Conservation (phyloP, 2,888 invertebrate species). For the Cetonia aurata region DNA sequence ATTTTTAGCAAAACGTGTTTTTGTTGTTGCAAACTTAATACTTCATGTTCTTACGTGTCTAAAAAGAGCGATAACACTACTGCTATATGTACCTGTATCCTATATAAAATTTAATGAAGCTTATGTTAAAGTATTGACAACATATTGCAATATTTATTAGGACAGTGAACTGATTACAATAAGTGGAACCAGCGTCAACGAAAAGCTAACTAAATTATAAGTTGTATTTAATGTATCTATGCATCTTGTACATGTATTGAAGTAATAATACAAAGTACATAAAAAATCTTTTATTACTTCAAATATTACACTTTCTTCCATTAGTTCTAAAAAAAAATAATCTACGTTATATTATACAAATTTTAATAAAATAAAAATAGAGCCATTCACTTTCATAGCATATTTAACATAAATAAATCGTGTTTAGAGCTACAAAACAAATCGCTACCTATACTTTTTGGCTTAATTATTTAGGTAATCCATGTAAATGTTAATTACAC, state of each 20-base stretch:
- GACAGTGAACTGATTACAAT: too few species aligned
- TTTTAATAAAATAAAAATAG: slow-evolving; percentile 18
- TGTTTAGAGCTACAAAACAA: slow-evolving; percentile 31
- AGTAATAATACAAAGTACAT: slow-evolving; percentile 5
- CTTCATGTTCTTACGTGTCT: too few species aligned
- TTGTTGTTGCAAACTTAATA: too few species aligned
- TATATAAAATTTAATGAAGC: too few species aligned
- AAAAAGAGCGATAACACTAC: too few species aligned
- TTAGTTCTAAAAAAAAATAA: slow-evolving; percentile 34
- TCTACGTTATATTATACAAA: slow-evolving; percentile 29
- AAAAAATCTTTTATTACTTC: slow-evolving; percentile 31
- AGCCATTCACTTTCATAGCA: not conserved
- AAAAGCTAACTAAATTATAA: too few species aligned
- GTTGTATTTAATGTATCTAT: not conserved
- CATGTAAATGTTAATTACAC: slow-evolving; percentile 10
- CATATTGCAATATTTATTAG: too few species aligned
- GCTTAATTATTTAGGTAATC: slow-evolving; percentile 31
- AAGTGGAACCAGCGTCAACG: too few species aligned
- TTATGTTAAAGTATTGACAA: too few species aligned
- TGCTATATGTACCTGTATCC: too few species aligned
- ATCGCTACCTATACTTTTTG: slow-evolving; percentile 27
- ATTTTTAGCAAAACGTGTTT: too few species aligned
- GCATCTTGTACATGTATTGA: not conserved
- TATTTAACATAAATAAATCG: slow-evolving; percentile 32
- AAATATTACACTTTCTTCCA: slow-evolving; percentile 26